Evolutionary conservation across 2,113 vertebrate species (phyloP).

Genomic region (Mugil cephalus): DNA sequence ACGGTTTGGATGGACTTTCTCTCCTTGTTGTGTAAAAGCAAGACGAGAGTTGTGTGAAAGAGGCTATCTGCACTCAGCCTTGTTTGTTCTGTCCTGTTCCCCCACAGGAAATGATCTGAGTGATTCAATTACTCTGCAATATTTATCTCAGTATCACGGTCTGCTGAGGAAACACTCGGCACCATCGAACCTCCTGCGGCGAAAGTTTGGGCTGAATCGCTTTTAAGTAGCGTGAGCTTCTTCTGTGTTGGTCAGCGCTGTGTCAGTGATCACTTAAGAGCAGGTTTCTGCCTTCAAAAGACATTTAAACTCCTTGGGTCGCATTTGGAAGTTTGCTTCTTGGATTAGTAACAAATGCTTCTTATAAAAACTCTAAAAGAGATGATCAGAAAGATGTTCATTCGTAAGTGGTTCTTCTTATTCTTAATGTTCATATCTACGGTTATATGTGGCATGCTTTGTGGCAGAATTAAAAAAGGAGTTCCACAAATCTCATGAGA

Average conservation of each 20-base stretch:
- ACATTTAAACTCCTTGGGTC: background rate
- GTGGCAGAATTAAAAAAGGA: background rate
- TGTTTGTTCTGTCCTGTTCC: slow-evolving; percentile 43
- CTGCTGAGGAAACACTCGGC: slow-evolving; percentile 32
- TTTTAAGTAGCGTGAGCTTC: background rate
- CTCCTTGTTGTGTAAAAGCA: slow-evolving; percentile 23
- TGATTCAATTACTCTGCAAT: slow-evolving; percentile 78
- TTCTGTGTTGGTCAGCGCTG: background rate
- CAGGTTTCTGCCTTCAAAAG: background rate
- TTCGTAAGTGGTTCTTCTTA: background rate
- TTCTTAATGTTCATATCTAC: background rate
- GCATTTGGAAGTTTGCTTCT: slow-evolving; percentile 2
- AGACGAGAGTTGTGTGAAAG: slow-evolving; percentile 40
- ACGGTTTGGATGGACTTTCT: slow-evolving; percentile 35
- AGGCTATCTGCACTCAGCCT: slow-evolving; percentile 14
- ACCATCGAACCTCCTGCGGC: slow-evolving; percentile 29
- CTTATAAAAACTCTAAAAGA: no score
- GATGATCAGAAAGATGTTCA: no score
- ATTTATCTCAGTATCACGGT: slow-evolving; percentile 67
- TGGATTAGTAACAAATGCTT: no score
- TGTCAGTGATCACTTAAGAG: background rate
- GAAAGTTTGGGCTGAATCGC: slow-evolving; percentile 17
- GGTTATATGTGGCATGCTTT: no score
- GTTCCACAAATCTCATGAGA: background rate
- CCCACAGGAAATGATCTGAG: slow-evolving; percentile 74